A percentile compares a stretch with the other conserved stretches of the same genome.
Conservation (phyloP, 1,140 invertebrate species). For the Drosophila cardini region DNA sequence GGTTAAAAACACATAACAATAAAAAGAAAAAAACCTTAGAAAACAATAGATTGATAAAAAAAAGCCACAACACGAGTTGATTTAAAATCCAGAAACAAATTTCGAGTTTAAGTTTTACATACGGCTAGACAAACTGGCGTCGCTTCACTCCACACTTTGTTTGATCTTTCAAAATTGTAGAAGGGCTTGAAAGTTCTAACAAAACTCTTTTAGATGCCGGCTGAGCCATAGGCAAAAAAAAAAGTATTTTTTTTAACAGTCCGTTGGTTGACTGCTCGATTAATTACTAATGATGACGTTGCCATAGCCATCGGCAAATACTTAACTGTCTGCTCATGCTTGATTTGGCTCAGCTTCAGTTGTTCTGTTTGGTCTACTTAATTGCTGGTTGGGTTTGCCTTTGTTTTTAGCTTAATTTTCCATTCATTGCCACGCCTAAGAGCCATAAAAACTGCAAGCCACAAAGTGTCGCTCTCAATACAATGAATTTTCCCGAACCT, state of each 20-base stretch:
- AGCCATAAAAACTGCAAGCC: slow-evolving; percentile 27
- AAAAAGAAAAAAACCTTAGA: neutral
- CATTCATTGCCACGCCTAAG: slow-evolving; percentile 45
- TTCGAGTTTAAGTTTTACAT: neutral
- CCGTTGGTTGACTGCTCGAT: slow-evolving; percentile 21
- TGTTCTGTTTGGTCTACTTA: slow-evolving; percentile 22
- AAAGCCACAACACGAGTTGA: neutral
- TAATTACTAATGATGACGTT: slow-evolving; percentile 32
- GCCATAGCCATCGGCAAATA: neutral
- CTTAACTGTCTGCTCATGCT: slow-evolving; percentile 12
- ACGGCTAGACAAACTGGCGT: slow-evolving; percentile 38
- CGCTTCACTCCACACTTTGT: neutral
- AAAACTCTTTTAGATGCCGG: neutral
- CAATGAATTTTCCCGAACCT: slow-evolving; percentile 23
- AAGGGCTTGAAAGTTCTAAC: slow-evolving; percentile 7
- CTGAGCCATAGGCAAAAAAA: slow-evolving; percentile 1
- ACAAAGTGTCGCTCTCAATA: slow-evolving; percentile 36
- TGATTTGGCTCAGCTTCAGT: slow-evolving; percentile 25
- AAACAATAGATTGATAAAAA: neutral
- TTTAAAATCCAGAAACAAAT: neutral
- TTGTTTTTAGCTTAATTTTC: slow-evolving; percentile 39
- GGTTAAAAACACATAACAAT: slow-evolving; percentile 36
- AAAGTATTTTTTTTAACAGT: slow-evolving; percentile 2
- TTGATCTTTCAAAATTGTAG: neutral
- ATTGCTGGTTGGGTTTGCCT: slow-evolving; percentile 25